Evolutionary conservation across 1,140 invertebrate genomes (phyloP).

Genomic region (Latrodectus geometricus): DNA sequence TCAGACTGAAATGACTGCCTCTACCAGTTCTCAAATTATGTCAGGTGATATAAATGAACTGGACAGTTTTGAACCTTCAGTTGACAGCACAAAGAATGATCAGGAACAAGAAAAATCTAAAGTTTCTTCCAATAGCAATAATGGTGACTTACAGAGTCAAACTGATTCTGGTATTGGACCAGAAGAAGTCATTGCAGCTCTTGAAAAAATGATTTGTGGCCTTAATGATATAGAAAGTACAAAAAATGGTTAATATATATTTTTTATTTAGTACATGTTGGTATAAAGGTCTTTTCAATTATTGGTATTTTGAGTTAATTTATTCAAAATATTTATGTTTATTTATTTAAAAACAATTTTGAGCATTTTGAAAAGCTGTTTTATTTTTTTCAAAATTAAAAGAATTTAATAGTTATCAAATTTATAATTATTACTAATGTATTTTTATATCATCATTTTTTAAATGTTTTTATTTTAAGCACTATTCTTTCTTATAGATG

Average conservation of each 20-base stretch:
- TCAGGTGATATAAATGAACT: slow-evolving; percentile 35
- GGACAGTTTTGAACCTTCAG: slow-evolving; percentile 4
- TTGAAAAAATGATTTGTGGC: slow-evolving; percentile 63
- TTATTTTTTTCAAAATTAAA: no score
- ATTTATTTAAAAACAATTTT: no score
- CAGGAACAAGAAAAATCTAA: not conserved
- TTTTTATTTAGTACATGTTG: not conserved
- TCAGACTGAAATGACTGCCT: slow-evolving; percentile 51
- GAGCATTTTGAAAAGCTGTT: no score
- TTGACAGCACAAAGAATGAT: not conserved
- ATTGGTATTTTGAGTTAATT: not conserved
- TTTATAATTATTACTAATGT: no score
- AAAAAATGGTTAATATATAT: slow-evolving; percentile 34
- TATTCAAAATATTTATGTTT: no score
- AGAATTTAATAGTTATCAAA: no score
- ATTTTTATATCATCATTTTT: no score
- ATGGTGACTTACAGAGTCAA: slow-evolving; percentile 51
- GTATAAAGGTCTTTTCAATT: not conserved
- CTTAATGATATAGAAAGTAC: slow-evolving; percentile 60
- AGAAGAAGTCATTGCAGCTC: slow-evolving; percentile 63
- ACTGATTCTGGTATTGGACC: slow-evolving; percentile 64
- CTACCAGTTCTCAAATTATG: slow-evolving; percentile 49
- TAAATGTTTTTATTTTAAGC: no score
- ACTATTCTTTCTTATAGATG: no score
- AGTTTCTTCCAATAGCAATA: slow-evolving; percentile 9